Evolutionary conservation across 2,888 invertebrate species (phyloP).

Genomic region (Drepana falcataria): DNA sequence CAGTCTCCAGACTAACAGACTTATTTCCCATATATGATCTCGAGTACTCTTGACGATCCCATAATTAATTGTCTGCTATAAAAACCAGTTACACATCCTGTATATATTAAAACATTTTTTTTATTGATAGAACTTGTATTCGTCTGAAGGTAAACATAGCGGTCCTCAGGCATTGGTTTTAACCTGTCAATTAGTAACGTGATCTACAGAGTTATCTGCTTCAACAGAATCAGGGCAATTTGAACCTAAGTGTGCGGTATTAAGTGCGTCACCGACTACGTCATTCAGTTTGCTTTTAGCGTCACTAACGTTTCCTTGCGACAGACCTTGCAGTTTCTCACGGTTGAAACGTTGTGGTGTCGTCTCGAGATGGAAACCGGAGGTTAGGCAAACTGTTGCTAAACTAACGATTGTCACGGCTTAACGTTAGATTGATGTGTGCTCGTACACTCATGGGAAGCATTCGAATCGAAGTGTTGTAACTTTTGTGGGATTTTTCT

Average conservation of each 20-base stretch:
- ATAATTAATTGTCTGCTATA: no score
- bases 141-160: not conserved
- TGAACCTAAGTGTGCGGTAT: conserved; percentile 13
- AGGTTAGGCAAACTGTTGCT: conserved; percentile 53
- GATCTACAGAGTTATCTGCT: conserved; percentile 8
- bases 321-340: conserved; percentile 51
- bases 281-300: conserved; percentile 11
- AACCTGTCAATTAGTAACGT: conserved; percentile 27
- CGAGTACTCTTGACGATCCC: no score
- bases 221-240: conserved; percentile 12
- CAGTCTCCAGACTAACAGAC: no score
- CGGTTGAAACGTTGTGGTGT: conserved; percentile 42
- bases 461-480: not conserved
- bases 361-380: conserved; percentile 47
- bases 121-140: not conserved
- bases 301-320: conserved; percentile 41
- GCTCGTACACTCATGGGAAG: not conserved
- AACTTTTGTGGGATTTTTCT: no score
- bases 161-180: conserved; percentile 16
- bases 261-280: conserved; percentile 11
- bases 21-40: no score
- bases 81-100: not conserved
- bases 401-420: conserved; percentile 32
- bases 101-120: not conserved
- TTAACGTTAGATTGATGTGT: conserved; percentile 2